Base-by-base conservation (phyloP, 2,113 vertebrate genomes). In the Petrocephalus zakoni region DNA sequence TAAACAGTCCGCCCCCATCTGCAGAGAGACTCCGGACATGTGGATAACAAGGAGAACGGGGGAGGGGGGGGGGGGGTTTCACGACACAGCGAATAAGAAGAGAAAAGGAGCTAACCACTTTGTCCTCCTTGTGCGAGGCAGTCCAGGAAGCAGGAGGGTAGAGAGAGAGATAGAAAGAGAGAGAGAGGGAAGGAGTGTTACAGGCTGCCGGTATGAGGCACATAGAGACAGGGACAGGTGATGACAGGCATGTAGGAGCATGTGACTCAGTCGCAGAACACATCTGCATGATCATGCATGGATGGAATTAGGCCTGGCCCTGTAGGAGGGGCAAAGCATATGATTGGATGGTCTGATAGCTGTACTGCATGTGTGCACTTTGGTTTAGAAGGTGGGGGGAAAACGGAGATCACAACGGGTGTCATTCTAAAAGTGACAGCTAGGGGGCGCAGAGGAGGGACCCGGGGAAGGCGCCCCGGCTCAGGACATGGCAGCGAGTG, bases 41-140 rank as follows among this genome's bases (percentile, higher is more conserved):
- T 78, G 64, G 88, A 89, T 78, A 89, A 85, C 85, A 89, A 86
- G 84, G 75, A 21, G 29, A 22, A 7, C 4, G 89, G 94, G 92
- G 49, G 89, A 93, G 58, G 8, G 1, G 10, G 84, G 68, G 88
- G 61, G 89, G 93, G 92, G 53, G 90, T 93, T 34, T 92, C 86
- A 94, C 81, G 90, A 56, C 61, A 81, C 58, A 19, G 92, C 90
- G 89, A 46, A 89, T 52, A 90, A 89, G 89, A 88, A 94, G 87
- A 93, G 87, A 93, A 94, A 93, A 95, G 95, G 97, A 97, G 98
- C 98, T 99, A 98, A 99, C 98, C 98, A 99, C 98, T 99, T 99
- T 99, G 96, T 99, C 98, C 97, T 99, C 98, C 97, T 99, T 97
- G 97, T 95, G 96, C 95, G 96, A 97, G 97, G 97, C 97, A 97